Conservation (phyloP, 2,113 vertebrate species). For the Chunga burmeisteri region DNA sequence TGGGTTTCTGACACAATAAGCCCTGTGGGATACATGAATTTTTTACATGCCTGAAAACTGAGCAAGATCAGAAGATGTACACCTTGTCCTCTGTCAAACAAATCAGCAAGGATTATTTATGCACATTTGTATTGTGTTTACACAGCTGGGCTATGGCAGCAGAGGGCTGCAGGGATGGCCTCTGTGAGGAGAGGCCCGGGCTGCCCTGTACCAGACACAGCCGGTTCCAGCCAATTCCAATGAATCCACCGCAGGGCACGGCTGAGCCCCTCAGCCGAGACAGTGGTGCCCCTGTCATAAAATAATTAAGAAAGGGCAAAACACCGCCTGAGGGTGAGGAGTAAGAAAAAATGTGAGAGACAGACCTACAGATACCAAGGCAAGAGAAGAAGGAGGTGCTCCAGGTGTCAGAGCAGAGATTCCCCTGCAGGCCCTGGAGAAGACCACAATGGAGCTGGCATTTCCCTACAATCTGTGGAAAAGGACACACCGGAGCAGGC, state of each 20-base stretch:
- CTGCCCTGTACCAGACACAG: neutral
- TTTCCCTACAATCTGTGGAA: neutral
- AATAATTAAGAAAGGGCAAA: neutral
- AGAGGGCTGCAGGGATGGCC: neutral
- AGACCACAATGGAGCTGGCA: too few species aligned
- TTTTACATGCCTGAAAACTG: neutral
- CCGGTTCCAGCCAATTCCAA: accelerated
- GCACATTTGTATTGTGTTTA: neutral
- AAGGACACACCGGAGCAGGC: neutral
- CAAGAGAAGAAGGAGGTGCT: neutral
- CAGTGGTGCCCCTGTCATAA: neutral
- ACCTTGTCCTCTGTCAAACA: neutral
- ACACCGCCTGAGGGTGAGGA: neutral
- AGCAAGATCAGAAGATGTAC: neutral
- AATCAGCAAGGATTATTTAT: neutral
- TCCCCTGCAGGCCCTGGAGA: neutral
- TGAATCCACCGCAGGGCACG: accelerated
- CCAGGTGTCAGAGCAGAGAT: neutral
- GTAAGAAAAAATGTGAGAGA: neutral
- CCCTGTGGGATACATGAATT: neutral
- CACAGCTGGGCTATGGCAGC: neutral
- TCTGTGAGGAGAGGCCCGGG: neutral
- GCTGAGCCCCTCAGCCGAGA: neutral
- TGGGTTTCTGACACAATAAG: neutral
- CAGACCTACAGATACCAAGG: neutral